These are phyloP conservation scores for Popillia japonica DNA, from an alignment of 1,140 invertebrate species.

Conservation along the genomic window DNA sequence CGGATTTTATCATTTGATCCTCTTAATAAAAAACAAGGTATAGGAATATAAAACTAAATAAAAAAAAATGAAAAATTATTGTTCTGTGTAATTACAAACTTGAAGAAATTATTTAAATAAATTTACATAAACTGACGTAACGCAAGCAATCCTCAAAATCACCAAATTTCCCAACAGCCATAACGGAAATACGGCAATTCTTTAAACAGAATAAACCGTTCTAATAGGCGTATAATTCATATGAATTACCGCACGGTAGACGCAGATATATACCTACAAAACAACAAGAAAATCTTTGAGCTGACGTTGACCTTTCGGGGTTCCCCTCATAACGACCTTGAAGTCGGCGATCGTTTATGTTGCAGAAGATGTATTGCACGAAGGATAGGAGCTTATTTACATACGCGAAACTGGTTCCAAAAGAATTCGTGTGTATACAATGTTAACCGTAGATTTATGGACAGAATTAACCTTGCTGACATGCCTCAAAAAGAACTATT, in stretches of 20 bases:
- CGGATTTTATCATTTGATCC: too few relatives aligned
- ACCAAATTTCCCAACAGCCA: background rate
- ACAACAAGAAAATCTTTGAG: background rate
- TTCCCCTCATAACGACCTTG: background rate
- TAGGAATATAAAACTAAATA: too few relatives aligned
- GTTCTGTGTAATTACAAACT: too few relatives aligned
- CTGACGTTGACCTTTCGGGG: background rate
- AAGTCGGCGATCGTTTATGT: background rate
- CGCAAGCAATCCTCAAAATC: background rate
- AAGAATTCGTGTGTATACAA: background rate
- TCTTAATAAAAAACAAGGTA: too few relatives aligned
- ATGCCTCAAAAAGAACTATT: too few relatives aligned
- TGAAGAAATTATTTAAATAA: too few relatives aligned
- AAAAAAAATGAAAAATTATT: too few relatives aligned
- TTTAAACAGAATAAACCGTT: background rate
- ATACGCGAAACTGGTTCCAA: constrained; percentile 2
- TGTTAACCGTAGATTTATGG: background rate
- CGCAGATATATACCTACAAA: background rate
- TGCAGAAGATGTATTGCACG: background rate
- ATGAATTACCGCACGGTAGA: background rate
- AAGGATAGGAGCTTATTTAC: background rate
- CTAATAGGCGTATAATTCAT: background rate
- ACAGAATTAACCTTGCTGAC: too few relatives aligned
- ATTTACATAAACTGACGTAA: background rate
- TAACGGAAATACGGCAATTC: background rate